Conservation (phyloP, 2,888 invertebrate genomes). For the Gastrophysa polygoni region DNA sequence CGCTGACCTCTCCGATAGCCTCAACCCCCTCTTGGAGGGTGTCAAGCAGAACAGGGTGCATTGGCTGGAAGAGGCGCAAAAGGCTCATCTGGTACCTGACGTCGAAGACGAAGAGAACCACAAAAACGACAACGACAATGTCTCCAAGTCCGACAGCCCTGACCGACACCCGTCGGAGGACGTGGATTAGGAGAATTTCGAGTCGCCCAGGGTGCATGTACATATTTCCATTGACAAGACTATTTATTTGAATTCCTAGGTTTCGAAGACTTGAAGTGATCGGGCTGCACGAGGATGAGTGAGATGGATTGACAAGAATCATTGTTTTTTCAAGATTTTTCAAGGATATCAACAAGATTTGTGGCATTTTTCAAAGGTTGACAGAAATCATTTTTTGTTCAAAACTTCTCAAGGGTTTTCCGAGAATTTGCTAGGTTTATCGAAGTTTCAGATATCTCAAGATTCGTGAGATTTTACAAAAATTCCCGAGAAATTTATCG, state of each 20-base stretch:
- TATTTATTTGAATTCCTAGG: conserved; percentile 49
- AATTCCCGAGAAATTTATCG: too few species aligned
- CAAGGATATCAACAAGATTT: too few species aligned
- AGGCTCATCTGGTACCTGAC: conserved; percentile 23
- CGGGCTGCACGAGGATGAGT: conserved; percentile 13
- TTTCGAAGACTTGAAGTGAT: conserved; percentile 45
- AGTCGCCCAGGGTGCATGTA: too few species aligned
- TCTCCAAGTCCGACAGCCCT: conserved; percentile 48
- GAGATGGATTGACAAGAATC: neutral
- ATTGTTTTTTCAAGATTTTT: too few species aligned
- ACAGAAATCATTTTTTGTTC: too few species aligned
- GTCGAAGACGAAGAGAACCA: conserved; percentile 36
- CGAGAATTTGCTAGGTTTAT: too few species aligned
- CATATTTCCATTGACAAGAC: conserved; percentile 38
- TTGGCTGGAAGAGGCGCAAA: conserved; percentile 70
- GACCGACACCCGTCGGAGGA: conserved; percentile 47
- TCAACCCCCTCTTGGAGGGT: conserved; percentile 82
- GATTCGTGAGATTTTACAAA: too few species aligned
- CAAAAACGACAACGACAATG: conserved; percentile 53
- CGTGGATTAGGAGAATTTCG: too few species aligned
- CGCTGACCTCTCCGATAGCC: conserved; percentile 76
- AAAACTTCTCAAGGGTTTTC: too few species aligned
- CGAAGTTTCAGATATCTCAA: too few species aligned
- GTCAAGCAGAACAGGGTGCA: conserved; percentile 81
- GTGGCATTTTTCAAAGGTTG: too few species aligned